Conservation (phyloP, 1,140 invertebrate species). For the Micrasema longulum region DNA sequence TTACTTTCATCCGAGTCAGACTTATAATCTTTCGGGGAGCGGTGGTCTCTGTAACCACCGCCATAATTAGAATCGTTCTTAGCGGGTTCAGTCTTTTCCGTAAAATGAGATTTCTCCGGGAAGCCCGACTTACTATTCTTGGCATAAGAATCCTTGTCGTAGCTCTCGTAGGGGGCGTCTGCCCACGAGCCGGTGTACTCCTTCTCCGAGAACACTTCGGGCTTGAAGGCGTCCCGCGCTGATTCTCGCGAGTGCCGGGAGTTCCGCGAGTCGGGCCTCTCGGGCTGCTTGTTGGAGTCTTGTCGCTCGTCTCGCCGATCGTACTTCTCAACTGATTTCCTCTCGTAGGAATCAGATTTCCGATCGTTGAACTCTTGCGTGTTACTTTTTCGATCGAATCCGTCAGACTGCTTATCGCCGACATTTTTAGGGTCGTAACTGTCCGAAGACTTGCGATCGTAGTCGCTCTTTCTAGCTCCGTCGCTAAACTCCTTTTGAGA, state of each 20-base stretch:
- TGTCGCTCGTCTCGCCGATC: conserved; percentile 42
- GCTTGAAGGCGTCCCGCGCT: conserved; percentile 58
- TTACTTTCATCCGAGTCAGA: conserved; percentile 51
- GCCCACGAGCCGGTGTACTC: conserved; percentile 58
- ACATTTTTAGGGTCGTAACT: conserved; percentile 58
- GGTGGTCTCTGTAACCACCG: conserved; percentile 40
- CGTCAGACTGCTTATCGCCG: conserved; percentile 65
- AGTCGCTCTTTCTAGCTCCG: conserved; percentile 61
- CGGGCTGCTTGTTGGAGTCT: conserved; percentile 64
- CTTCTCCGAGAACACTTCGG: conserved; percentile 45
- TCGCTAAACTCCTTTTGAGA: conserved; percentile 60
- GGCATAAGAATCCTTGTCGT: conserved; percentile 40
- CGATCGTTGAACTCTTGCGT: conserved; percentile 51
- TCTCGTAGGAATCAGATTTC: conserved; percentile 45
- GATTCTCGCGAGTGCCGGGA: conserved; percentile 67
- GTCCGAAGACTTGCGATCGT: conserved; percentile 61
- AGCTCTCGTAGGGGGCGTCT: conserved; percentile 63
- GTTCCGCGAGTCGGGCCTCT: conserved; percentile 68
- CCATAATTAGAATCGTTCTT: conserved; percentile 42
- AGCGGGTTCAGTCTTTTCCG: conserved; percentile 42
- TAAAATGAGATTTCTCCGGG: conserved; percentile 36
- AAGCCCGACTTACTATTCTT: conserved; percentile 38
- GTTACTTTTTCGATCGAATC: conserved; percentile 66
- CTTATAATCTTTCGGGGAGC: conserved; percentile 47
- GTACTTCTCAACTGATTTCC: conserved; percentile 47